phyloP scores from a whole-genome alignment of 92 coral and sea anemone genomes.

The Montipora capitata region DNA sequence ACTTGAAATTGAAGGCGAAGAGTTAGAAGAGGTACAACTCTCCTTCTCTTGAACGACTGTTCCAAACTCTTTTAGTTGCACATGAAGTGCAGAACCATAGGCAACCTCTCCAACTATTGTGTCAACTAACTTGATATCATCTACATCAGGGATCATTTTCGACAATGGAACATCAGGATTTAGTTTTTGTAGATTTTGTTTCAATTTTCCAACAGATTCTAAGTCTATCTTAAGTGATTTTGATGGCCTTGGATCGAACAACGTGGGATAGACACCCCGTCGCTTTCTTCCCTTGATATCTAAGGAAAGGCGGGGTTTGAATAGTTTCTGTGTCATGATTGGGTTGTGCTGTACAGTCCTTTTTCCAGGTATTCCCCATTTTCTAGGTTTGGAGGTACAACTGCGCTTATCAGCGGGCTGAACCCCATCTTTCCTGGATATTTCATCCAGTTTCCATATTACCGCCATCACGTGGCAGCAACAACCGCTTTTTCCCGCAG shows the following conservation, averaged over 20 bases:
- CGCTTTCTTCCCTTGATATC: constrained; percentile 72
- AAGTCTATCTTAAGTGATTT: constrained; percentile 5
- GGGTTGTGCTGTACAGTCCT: constrained; percentile 78
- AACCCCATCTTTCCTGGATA: constrained; percentile 68
- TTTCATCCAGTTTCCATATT: constrained; percentile 77
- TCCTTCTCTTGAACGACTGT: no score
- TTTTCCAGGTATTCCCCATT: constrained; percentile 83
- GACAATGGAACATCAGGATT: constrained; percentile 68
- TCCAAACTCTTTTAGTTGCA: no score
- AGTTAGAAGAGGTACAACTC: no score
- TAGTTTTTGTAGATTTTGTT: constrained; percentile 16
- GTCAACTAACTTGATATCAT: not conserved
- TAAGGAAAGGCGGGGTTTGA: constrained; percentile 76
- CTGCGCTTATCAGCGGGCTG: constrained; percentile 21
- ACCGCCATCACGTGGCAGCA: constrained; percentile 81
- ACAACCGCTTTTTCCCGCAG: constrained; percentile 77
- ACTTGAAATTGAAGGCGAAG: constrained; percentile 21
- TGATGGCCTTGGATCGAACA: constrained; percentile 18
- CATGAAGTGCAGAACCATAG: no score
- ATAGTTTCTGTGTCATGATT: constrained; percentile 69
- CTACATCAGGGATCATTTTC: constrained; percentile 63
- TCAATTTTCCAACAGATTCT: constrained; percentile 3
- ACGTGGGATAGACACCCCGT: constrained; percentile 55
- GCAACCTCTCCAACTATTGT: constrained; percentile 2
- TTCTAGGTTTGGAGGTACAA: constrained; percentile 80